phyloP scores from a whole-genome alignment of 2,797 vertebrate genomes.

The Ficedula albicollis region DNA sequence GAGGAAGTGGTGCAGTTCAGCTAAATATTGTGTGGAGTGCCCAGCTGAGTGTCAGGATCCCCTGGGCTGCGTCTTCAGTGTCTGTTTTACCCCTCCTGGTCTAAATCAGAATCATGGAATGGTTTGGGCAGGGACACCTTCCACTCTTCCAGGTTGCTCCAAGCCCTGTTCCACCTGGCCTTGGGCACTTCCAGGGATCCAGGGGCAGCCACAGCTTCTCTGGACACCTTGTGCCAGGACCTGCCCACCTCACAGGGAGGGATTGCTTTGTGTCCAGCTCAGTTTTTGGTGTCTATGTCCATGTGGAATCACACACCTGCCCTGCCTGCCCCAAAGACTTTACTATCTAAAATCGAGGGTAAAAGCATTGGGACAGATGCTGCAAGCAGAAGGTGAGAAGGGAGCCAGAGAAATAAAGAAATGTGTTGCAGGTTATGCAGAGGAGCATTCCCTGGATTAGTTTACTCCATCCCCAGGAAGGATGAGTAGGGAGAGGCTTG shows the following conservation, averaged over 20 bases:
- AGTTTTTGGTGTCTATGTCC: background rate
- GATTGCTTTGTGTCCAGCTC: background rate
- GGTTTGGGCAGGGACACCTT: background rate
- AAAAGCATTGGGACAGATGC: background rate
- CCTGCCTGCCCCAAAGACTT: background rate
- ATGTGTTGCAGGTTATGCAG: background rate
- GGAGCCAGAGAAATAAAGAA: background rate
- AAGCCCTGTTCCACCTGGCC: background rate
- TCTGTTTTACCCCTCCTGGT: background rate
- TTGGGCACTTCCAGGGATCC: background rate
- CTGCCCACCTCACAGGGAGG: fast-evolving
- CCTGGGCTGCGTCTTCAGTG: background rate
- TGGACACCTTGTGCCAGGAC: background rate
- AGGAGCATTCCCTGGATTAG: background rate
- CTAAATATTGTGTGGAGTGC: background rate
- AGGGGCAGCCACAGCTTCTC: background rate
- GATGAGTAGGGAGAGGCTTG: background rate
- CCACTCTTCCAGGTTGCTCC: fast-evolving
- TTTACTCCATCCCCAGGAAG: background rate
- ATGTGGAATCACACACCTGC: background rate
- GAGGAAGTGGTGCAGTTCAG: background rate
- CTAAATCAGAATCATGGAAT: background rate
- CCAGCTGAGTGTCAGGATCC: background rate
- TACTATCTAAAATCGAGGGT: background rate
- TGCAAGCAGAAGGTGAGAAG: background rate